Conservation (phyloP, 2,888 invertebrate genomes). For the Crocallis elinguaria region DNA sequence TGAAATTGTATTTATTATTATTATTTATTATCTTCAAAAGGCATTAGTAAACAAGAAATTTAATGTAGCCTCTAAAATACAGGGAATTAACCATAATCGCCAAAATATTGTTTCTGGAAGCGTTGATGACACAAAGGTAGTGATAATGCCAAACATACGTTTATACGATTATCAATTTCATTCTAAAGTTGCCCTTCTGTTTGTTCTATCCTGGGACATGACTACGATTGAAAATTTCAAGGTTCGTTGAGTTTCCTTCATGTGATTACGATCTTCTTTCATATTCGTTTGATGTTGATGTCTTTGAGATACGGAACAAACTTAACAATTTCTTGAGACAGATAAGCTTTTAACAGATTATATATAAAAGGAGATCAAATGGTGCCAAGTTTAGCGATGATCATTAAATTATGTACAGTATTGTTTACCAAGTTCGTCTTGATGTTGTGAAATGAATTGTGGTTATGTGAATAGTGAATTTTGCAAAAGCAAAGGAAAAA, state of each 20-base stretch:
- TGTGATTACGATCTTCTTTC: conserved; percentile 21
- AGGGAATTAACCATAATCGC: too few relatives aligned
- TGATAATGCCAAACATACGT: neutral
- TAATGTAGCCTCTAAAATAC: too few relatives aligned
- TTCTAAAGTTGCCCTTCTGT: neutral
- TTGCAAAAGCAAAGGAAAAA: too few relatives aligned
- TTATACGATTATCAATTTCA: neutral
- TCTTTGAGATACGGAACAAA: conserved; percentile 22
- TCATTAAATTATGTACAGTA: too few relatives aligned
- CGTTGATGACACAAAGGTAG: too few relatives aligned
- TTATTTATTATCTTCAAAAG: too few relatives aligned
- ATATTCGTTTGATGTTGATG: conserved; percentile 23
- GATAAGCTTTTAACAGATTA: conserved; percentile 5
- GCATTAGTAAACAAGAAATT: too few relatives aligned
- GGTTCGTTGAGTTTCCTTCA: conserved; percentile 24
- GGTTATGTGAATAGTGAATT: too few relatives aligned
- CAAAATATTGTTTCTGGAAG: too few relatives aligned
- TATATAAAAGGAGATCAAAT: neutral
- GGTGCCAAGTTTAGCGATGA: neutral
- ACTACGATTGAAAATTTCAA: conserved; percentile 22
- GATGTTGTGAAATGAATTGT: too few relatives aligned
- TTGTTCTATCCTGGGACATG: neutral
- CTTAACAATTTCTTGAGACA: conserved; percentile 12
- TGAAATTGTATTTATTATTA: too few relatives aligned
- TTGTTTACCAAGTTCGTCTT: too few relatives aligned